Base-by-base conservation (phyloP, 2,888 invertebrate species). In the Ornithoptera priamus region DNA sequence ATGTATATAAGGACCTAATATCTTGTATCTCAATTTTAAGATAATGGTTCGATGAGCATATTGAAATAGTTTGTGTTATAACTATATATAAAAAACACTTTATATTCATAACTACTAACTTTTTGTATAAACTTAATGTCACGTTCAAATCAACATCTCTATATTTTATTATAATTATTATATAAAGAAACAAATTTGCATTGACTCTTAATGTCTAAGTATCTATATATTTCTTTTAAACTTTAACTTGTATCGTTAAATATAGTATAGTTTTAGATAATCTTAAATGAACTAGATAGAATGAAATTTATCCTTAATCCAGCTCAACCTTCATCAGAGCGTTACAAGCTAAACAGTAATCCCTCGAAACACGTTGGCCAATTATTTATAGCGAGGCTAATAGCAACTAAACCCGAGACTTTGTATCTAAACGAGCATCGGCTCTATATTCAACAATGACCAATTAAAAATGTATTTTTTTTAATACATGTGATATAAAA, bases 371-470 rank as follows among this genome's bases (percentile, higher is more conserved):
- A 86, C 87, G 85, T 82, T 83, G 82, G 84, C 85, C 87, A 86
- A 70, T 90, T 90, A 91, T 92, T 91, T 92, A 92, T 89, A 84
- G 88, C 82, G 81, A 82, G 87, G 85, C 87, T 90, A 88, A 88
- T 87, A 86, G 86, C 85, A 84, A 78, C 85, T 86, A 87, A 86
- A 84, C 82, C 81, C 79, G 77, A 83, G 81, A 80, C 83, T 80
- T 80, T 78, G 78, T 80, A 81, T 77, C 78, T 79, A 77, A 76
- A 79, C 75, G 77, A 83, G 78, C 80, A 80, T 81, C 77, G 7
- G 75, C 78, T 75, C 77, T 74, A 74, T 78, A 76, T 74, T 69
- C 70, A 71, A 72, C 71, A 64, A 68, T 62, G 53, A 63, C 65
- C 58, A 18, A 50, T 62, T 62, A 50, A 20, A 68, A 36, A 60